Conservation (phyloP, 2,113 vertebrate species). For the Chrysemys picta region DNA sequence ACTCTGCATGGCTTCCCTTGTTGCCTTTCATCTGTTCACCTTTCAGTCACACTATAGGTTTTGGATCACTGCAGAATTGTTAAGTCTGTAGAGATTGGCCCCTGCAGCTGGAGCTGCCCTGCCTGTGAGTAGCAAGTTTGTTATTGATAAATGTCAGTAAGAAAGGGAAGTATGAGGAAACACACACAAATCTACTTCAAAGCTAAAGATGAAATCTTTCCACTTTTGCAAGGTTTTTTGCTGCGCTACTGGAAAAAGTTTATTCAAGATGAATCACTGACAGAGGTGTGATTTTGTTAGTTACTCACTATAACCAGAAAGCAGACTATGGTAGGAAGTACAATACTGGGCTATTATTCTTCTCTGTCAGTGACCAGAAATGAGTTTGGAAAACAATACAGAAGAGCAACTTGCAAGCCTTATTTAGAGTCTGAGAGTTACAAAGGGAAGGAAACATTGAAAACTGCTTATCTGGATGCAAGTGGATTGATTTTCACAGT, state of each 20-base stretch:
- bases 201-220: conserved; percentile 65
- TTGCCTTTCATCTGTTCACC: background rate
- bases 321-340: conserved; percentile 49
- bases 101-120: conserved; percentile 14
- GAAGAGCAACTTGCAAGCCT: conserved; percentile 33
- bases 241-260: conserved; percentile 75
- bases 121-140: conserved; percentile 10
- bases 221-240: conserved; percentile 59
- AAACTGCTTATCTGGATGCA: conserved; percentile 65
- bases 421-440: conserved; percentile 33
- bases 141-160: conserved; percentile 36
- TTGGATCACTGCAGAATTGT: background rate
- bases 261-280: conserved; percentile 77
- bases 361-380: conserved; percentile 56
- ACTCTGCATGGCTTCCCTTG: background rate
- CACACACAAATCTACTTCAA: conserved; percentile 8
- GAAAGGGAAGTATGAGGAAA: conserved; percentile 41
- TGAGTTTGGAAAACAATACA: conserved; percentile 22
- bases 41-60: conserved; percentile 25
- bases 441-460: conserved; percentile 49
- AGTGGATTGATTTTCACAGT: conserved; percentile 57
- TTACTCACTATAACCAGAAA: conserved; percentile 69
- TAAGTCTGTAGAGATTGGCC: background rate
- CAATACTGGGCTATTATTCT: conserved; percentile 40
- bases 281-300: conserved; percentile 63